Evolutionary conservation across 92 coral and sea anemone species (phyloP), one percentile per base, ranked within the genome.

Genomic region (Diadumene lineata): DNA sequence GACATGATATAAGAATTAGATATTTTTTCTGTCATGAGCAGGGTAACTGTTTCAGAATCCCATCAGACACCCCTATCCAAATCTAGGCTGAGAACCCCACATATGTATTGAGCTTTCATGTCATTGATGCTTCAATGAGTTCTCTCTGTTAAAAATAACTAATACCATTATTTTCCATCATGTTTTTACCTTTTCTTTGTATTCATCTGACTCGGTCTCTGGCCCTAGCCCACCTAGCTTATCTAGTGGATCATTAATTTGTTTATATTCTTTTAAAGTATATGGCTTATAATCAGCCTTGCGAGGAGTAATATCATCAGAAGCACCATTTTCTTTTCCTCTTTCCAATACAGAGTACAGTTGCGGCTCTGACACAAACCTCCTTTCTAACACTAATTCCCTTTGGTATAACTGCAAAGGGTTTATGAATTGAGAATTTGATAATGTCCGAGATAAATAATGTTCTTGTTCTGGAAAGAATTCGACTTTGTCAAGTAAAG

Each of bases 221-320:
- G 92, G 92, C 7, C 97, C 97, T 68, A 91, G 76, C 56, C 92
- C 83, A 24, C 97, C 97, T 22, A 69, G 17, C 0, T 26, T 66
- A 43, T 79, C 77, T 29, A n/a, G 58, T 43, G 79, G 82, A 51
- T 75, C 72, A 31, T 86, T 77, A 50, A 91, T 32, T 63, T 74
- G 90, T 30, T 67, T 60, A 76, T 91, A 91, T 27, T 91, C 97
- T 64, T 78, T 75, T 11, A 91, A 60, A 0, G 90, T 87, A 66
- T 91, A 91, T 21, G 97, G 97, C 50, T 91, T 84, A 73, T 78
- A 91, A 44, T 79, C 79, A 29, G 72, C 69, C 33, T 86, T 73
- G 34, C 80, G 77, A 23, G 72, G 68, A 48, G 72, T 61, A 33
- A 78, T 81, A 27, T 79, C 28, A 56, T 46, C 34, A 22, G 74